These are phyloP conservation scores for Rhabdomys pumilio DNA, from an alignment of 2,797 vertebrate genomes.

Conservation along the genomic window DNA sequence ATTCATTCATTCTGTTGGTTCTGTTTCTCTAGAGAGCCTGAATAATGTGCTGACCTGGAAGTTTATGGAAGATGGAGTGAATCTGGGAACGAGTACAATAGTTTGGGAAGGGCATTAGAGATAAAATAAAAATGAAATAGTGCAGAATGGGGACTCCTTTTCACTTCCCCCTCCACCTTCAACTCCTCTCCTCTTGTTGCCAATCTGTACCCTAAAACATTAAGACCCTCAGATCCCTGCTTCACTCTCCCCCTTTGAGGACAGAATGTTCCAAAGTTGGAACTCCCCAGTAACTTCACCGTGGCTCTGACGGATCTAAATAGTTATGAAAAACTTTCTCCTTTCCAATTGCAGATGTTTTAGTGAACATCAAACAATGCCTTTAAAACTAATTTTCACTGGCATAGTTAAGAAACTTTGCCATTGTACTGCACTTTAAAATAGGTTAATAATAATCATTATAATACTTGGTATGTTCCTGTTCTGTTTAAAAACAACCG, in stretches of 20 bases:
- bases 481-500: slow-evolving; percentile 55
- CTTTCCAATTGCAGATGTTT: slow-evolving; percentile 58
- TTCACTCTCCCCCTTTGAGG: not conserved
- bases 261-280: slow-evolving; percentile 22
- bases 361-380: not conserved
- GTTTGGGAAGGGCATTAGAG: not conserved
- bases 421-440: slow-evolving; percentile 54
- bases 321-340: slow-evolving; percentile 8
- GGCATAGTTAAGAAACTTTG: slow-evolving; percentile 35
- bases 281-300: not conserved
- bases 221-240: not conserved
- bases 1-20: not conserved
- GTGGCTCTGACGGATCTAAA: slow-evolving; percentile 35
- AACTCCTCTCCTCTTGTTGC: not conserved
- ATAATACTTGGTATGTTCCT: not conserved
- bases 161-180: not conserved
- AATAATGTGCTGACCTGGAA: not conserved
- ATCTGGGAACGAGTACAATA: not conserved
- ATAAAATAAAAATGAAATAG: not conserved
- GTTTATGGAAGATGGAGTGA: not conserved
- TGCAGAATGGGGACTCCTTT: not conserved
- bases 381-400: slow-evolving; percentile 43
- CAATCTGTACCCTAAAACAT: slow-evolving; percentile 36
- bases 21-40: not conserved
- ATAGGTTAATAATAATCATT: slow-evolving; percentile 15